A percentile compares a stretch with the other conserved stretches of the same genome.
Conservation (phyloP, 2,113 vertebrate species). For the Rattus norvegicus region DNA sequence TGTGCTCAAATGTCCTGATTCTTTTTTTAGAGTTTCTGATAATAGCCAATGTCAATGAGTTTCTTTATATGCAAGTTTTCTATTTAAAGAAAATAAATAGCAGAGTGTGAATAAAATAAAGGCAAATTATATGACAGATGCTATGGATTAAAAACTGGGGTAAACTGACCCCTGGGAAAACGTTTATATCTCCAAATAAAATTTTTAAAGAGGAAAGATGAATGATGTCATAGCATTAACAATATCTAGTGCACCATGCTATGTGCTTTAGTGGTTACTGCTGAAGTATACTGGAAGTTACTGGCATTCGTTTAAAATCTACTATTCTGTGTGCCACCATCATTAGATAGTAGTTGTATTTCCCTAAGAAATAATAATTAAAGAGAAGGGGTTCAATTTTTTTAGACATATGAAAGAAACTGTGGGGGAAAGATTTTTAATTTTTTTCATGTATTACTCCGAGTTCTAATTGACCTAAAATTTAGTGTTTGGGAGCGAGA, state of each 20-base stretch:
- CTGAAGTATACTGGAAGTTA: neutral
- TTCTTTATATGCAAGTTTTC: slow-evolving; percentile 16
- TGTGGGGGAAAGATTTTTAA: neutral
- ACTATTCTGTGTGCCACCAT: neutral
- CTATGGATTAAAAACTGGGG: neutral
- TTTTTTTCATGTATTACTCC: neutral
- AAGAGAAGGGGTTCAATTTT: neutral
- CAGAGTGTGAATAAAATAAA: neutral
- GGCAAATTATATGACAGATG: neutral
- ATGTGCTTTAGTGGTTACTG: neutral
- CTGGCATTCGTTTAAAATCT: neutral
- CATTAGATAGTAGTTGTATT: neutral
- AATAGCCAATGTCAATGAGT: neutral
- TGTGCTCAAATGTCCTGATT: neutral
- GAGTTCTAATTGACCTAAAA: neutral
- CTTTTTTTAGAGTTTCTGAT: slow-evolving; percentile 3
- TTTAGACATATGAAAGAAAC: neutral
- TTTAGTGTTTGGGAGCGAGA: neutral
- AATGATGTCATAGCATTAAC: neutral
- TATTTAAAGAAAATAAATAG: slow-evolving; percentile 58
- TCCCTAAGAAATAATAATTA: neutral
- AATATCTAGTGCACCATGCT: neutral
- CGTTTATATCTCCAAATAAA: neutral
- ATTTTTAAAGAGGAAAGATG: neutral
- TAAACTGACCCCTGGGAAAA: neutral